A percentile compares a stretch with the other conserved stretches of the same genome.
Conservation (phyloP, 2,888 invertebrate genomes). For the Nomada hirtipes region DNA sequence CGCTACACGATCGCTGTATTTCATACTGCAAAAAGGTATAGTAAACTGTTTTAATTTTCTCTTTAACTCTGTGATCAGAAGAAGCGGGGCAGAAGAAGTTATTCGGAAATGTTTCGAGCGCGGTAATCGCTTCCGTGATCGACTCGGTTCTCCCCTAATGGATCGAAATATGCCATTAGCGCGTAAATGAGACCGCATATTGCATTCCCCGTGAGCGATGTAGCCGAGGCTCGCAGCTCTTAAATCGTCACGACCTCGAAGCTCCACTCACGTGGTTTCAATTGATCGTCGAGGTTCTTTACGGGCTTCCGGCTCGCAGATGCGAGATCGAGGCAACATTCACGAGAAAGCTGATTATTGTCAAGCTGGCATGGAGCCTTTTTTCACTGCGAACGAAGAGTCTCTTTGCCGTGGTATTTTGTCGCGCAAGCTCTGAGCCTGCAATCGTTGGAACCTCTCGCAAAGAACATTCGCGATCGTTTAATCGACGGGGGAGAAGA, state of each 20-base stretch:
- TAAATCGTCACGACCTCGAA: constrained; percentile 53
- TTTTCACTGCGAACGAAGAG: not conserved
- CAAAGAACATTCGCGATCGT: too few species aligned
- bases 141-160: constrained; percentile 41
- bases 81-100: constrained; percentile 1
- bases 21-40: not conserved
- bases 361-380: too few species aligned
- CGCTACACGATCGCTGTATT: not conserved
- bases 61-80: not conserved
- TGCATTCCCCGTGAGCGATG: constrained; percentile 74
- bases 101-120: constrained; percentile 26
- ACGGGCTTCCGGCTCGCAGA: constrained; percentile 41
- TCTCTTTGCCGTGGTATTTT: not conserved
- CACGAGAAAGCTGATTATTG: constrained; percentile 13
- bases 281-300: constrained; percentile 71
- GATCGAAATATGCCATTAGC: constrained; percentile 55
- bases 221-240: constrained; percentile 27
- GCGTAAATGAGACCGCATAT: constrained; percentile 77
- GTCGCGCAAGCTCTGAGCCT: too few species aligned
- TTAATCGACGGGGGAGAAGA: too few species aligned
- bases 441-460: not conserved
- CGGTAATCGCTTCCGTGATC: constrained; percentile 36
- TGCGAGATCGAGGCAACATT: constrained; percentile 23
- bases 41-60: too few species aligned
- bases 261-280: constrained; percentile 67